These are phyloP conservation scores for Salticus scenicus DNA, from an alignment of 2,888 invertebrate species.

Conservation along the genomic window DNA sequence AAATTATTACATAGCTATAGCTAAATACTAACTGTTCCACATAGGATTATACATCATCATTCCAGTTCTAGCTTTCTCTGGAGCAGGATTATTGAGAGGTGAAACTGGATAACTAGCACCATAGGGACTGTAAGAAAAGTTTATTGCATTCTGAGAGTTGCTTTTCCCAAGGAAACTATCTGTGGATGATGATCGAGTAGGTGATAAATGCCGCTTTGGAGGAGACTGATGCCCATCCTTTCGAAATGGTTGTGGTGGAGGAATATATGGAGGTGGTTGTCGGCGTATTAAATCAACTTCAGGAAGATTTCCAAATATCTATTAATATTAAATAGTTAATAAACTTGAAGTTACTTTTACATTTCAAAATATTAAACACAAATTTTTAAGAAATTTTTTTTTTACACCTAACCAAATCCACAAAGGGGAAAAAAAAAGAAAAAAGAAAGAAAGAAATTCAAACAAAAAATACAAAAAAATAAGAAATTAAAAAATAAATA, in stretches of 20 bases:
- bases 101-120: constrained; percentile 22
- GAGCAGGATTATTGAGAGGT: constrained; percentile 17
- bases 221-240: constrained; percentile 51
- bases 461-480: too few species aligned
- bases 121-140: constrained; percentile 16
- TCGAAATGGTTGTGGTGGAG: constrained; percentile 55
- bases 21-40: constrained; percentile 63
- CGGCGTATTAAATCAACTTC: constrained; percentile 37
- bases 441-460: too few species aligned
- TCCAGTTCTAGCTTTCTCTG: constrained; percentile 50
- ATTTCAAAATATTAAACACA: neutral
- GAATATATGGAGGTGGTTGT: constrained; percentile 62
- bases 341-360: neutral
- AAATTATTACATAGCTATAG: too few species aligned
- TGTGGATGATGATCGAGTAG: constrained; percentile 26
- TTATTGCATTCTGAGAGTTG: constrained; percentile 20
- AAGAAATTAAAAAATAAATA: too few species aligned
- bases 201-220: constrained; percentile 23
- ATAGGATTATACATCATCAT: constrained; percentile 62
- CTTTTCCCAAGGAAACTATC: constrained; percentile 29
- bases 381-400: too few species aligned
- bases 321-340: neutral
- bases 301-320: constrained; percentile 35
- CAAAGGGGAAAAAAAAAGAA: too few species aligned
- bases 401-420: too few species aligned